Evolutionary conservation across 2,113 vertebrate species (phyloP).

Genomic region (Neolamprologus variostigma): DNA sequence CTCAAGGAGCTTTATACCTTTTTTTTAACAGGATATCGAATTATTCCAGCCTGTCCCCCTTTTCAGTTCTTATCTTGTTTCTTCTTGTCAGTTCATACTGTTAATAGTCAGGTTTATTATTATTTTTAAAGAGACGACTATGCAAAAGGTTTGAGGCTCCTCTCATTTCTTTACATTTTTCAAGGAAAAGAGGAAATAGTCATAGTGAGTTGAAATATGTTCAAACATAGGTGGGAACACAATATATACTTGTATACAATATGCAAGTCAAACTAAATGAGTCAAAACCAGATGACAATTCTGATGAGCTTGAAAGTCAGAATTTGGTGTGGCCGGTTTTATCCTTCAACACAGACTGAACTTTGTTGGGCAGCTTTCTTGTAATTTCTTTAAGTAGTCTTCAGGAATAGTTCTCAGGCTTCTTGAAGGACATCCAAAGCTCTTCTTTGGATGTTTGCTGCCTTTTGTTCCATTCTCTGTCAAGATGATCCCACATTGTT

Average conservation of each 20-base stretch:
- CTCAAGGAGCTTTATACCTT: background rate
- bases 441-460: background rate
- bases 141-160: background rate
- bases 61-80: background rate
- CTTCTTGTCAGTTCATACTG: background rate
- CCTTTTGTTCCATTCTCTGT: background rate
- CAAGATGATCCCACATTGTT: background rate
- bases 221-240: background rate
- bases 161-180: background rate
- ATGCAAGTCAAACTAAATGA: fast-evolving
- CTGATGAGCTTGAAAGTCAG: background rate
- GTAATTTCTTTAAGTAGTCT: background rate
- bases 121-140: background rate
- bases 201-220: background rate
- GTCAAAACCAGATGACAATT: background rate
- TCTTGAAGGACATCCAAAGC: background rate
- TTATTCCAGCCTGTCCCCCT: background rate
- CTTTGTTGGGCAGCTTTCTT: background rate
- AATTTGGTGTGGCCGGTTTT: background rate
- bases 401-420: background rate
- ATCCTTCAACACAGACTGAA: background rate
- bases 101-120: background rate
- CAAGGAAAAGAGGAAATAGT: background rate
- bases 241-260: background rate
- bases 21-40: fast-evolving